Conservation (phyloP, 2,797 vertebrate species). For the Paratrypauchen microcephalus region DNA sequence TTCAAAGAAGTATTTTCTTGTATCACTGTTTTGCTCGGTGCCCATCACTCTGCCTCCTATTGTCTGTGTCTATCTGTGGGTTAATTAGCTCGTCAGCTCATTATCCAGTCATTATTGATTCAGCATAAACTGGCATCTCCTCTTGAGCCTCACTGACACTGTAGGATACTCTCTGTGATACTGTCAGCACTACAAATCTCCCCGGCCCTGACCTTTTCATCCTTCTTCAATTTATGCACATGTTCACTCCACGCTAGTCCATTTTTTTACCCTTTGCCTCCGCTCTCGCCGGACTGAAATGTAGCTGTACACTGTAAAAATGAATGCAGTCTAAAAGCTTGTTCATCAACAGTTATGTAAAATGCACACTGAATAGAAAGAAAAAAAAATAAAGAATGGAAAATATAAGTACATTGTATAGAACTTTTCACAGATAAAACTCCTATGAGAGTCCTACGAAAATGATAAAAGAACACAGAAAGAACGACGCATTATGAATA, state of each 20-base stretch:
- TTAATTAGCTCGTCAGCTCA: slow-evolving; percentile 44
- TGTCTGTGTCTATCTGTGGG: slow-evolving; percentile 30
- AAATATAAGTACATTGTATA: background rate
- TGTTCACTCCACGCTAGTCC: slow-evolving; percentile 1
- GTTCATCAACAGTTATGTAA: background rate
- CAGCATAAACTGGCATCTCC: slow-evolving; percentile 18
- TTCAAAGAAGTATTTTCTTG: background rate
- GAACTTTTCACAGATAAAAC: too few relatives aligned
- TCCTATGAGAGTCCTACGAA: too few relatives aligned
- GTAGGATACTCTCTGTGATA: slow-evolving; percentile 18
- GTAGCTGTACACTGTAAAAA: background rate
- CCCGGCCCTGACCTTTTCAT: slow-evolving; percentile 5
- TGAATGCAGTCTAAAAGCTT: background rate
- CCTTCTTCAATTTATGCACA: slow-evolving; percentile 10
- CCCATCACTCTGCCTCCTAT: slow-evolving; percentile 28
- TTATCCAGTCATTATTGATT: slow-evolving; percentile 32
- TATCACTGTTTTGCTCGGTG: slow-evolving; percentile 19
- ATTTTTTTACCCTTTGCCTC: slow-evolving; percentile 14
- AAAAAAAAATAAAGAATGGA: background rate
- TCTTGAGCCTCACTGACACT: slow-evolving; percentile 4
- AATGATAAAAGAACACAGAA: too few relatives aligned
- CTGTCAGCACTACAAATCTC: slow-evolving; percentile 27
- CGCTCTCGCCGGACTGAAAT: background rate
- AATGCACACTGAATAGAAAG: background rate
- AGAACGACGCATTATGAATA: background rate